Percentiles rank a stretch among this genome's conserved stretches.
These are phyloP conservation scores for Malthinus seriepunctatus DNA, from an alignment of 2,888 invertebrate species.

Conservation along the genomic window DNA sequence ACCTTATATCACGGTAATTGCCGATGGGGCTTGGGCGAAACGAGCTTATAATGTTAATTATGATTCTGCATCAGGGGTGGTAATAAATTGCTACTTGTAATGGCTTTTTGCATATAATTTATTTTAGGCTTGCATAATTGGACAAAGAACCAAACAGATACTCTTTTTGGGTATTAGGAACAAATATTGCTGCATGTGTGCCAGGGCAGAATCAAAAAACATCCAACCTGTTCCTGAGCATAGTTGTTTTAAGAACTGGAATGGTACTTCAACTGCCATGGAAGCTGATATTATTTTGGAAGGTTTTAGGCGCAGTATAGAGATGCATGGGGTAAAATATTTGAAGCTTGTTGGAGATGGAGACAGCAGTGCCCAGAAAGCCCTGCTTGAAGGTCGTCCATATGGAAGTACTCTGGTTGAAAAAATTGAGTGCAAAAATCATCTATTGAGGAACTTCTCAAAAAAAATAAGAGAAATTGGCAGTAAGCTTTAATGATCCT, in stretches of 20 bases:
- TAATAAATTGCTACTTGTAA: too few relatives aligned
- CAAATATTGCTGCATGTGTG: conserved; percentile 1
- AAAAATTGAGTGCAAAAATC: neutral
- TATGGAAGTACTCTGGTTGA: neutral
- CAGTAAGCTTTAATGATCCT: neutral
- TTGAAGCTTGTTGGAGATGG: neutral
- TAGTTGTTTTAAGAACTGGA: neutral
- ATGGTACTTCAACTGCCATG: neutral
- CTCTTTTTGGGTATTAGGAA: neutral
- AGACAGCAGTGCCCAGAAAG: neutral
- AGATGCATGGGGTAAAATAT: neutral
- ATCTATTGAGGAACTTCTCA: neutral
- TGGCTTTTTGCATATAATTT: neutral
- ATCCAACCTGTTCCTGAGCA: neutral
- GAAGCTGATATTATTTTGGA: neutral
- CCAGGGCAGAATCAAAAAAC: neutral
- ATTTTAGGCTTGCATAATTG: neutral
- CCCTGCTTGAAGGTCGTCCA: neutral
- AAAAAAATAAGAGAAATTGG: neutral
- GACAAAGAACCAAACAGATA: neutral
- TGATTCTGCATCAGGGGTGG: neutral
- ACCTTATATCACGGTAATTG: neutral
- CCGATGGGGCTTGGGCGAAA: neutral
- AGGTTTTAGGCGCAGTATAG: neutral
- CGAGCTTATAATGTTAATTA: neutral